Evolutionary conservation across 2,113 vertebrate genomes (phyloP).

Genomic region (Hylia prasina): DNA sequence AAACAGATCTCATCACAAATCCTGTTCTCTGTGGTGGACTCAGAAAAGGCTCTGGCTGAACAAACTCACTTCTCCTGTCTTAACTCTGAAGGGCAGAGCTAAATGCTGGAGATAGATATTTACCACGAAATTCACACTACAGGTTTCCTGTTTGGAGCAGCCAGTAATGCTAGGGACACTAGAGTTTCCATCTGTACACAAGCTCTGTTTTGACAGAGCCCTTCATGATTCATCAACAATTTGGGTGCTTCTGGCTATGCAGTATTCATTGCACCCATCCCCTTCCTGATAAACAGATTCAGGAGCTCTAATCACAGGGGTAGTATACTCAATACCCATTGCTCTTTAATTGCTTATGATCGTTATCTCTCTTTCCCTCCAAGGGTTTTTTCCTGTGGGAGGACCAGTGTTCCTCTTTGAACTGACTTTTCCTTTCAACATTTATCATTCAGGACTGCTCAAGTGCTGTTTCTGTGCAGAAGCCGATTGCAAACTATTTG

Average conservation of each 20-base stretch:
- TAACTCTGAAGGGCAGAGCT: constrained; percentile 13
- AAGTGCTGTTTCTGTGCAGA: not conserved
- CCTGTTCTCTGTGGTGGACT: constrained; percentile 28
- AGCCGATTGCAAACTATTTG: not conserved
- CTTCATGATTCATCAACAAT: not conserved
- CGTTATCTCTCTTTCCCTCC: not conserved
- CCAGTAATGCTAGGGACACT: not conserved
- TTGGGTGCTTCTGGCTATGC: constrained; percentile 11
- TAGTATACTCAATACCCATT: constrained; percentile 10
- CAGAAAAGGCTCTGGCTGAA: constrained; percentile 16
- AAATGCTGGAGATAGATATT: constrained; percentile 34
- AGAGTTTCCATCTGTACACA: not conserved
- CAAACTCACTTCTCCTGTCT: constrained; percentile 43
- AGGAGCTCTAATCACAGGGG: constrained; percentile 2
- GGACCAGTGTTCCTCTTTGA: constrained; percentile 23
- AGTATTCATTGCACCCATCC: not conserved
- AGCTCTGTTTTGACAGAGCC: not conserved
- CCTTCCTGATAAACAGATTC: not conserved
- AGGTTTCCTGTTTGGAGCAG: not conserved
- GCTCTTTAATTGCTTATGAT: constrained; percentile 41
- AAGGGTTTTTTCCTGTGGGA: not conserved
- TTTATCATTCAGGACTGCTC: not conserved
- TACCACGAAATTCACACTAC: constrained; percentile 23
- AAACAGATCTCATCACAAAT: constrained; percentile 43
- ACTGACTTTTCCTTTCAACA: constrained; percentile 42